Evolutionary conservation across 1,140 invertebrate species (phyloP), one percentile per base, ranked within the genome.

Genomic region (Micrasema minimum): DNA sequence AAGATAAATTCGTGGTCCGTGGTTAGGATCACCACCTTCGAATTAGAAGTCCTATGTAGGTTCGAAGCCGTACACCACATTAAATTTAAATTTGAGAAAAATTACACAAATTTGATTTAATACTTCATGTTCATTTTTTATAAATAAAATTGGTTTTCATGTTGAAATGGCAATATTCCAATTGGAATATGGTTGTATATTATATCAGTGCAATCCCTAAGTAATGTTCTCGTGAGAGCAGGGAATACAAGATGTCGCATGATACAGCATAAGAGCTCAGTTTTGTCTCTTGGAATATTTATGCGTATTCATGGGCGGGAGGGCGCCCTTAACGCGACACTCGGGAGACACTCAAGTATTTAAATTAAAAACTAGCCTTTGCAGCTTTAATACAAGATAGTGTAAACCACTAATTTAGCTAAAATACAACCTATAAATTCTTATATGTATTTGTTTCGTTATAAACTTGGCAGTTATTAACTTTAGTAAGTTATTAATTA

Each of bases 281-380:
- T 38, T n/a, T 20, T 23, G 59, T 43, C 43, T 65, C 43, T n/a
- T 68, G 53, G 59, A 68, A 68, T 57, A 68, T 68, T 68, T 57
- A 68, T 26, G 16, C 53, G 23, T 23, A 5, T 68, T 68, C 38
- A 18, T 59, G 37, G 51, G 6, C 18, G 22, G 46, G 31, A n/a
- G n/a, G n/a, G n/a, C n/a, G 1, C 31, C 64, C 53, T 57, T 35
- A 37, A 35, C 16, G 51, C 12, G 53, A 35, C 26, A 2, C 51
- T 55, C 5, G 50, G 18, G 31, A 31, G 53, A 51, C 26, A 35
- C 53, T 1, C n/a, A 14, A 16, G 23, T 57, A 57, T 57, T 57
- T 57, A 57, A 57, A 57, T 57, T 57, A 57, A 35, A 37, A 35
- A 35, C 11, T 4, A 35, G 14, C 5, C 11, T n/a, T 37, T 57